Percentiles rank a stretch among this genome's conserved stretches.
Evolutionary conservation across 92 coral and sea anemone genomes (phyloP).

Genomic region (Nematostella vectensis): DNA sequence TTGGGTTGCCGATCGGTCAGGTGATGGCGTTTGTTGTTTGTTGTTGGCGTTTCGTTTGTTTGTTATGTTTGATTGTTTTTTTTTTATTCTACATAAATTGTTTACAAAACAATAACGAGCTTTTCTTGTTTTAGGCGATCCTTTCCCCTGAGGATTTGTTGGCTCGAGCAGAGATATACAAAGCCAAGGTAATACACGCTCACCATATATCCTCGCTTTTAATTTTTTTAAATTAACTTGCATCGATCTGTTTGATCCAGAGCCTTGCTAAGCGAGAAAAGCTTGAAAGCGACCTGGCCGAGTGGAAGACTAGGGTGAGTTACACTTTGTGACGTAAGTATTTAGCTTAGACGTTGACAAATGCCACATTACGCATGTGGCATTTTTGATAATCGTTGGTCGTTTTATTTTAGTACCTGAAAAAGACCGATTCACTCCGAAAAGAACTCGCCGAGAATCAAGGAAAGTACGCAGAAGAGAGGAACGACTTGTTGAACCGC

Average conservation of each 20-base stretch:
- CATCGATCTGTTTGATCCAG: constrained; percentile 44
- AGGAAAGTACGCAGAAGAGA: constrained; percentile 44
- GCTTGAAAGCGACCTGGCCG: constrained; percentile 61
- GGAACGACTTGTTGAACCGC: constrained; percentile 40
- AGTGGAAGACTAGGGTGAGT: constrained; percentile 68
- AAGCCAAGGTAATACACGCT: constrained; percentile 41
- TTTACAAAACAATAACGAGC: too few species aligned
- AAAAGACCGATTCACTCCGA: constrained; percentile 50
- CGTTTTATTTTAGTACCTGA: constrained; percentile 34
- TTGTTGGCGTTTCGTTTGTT: too few species aligned
- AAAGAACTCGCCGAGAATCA: constrained; percentile 39
- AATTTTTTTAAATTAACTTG: too few species aligned
- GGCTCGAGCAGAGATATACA: constrained; percentile 55
- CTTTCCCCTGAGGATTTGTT: constrained; percentile 60
- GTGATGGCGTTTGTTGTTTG: background rate
- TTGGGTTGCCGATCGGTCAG: background rate
- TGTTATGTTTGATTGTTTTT: too few species aligned
- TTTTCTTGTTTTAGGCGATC: constrained; percentile 32
- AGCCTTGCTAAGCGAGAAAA: constrained; percentile 44
- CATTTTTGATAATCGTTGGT: background rate
- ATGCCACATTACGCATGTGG: background rate
- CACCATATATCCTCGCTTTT: too few species aligned
- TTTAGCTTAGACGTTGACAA: too few species aligned
- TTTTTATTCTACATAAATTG: too few species aligned
- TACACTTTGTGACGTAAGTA: background rate